These are phyloP conservation scores for Cygnus buccinator DNA, from an alignment of 2,113 vertebrate species.

Conservation along the genomic window DNA sequence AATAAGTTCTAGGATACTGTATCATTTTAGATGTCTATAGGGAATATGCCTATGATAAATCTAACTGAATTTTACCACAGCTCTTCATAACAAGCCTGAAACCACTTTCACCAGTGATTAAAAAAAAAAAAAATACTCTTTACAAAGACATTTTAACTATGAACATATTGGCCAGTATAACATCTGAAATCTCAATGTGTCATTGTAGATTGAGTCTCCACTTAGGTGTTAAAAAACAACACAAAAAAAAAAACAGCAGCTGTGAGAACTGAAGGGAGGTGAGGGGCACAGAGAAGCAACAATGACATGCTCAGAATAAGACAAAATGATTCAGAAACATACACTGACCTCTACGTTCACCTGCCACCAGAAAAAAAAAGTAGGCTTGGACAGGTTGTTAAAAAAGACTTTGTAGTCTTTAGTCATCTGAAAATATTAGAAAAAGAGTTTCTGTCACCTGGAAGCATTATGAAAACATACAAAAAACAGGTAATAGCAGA, in stretches of 20 bases:
- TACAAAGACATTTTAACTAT: neutral
- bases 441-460: neutral
- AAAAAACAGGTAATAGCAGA: neutral
- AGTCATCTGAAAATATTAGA: neutral
- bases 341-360: neutral
- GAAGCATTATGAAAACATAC: neutral
- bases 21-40: neutral
- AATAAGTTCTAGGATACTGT: neutral
- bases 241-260: neutral
- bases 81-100: neutral
- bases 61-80: neutral
- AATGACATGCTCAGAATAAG: neutral
- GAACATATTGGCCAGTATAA: slow-evolving; percentile 20
- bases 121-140: neutral
- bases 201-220: slow-evolving; percentile 28
- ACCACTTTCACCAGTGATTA: neutral
- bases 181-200: slow-evolving; percentile 40
- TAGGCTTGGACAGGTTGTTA: neutral
- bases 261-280: neutral
- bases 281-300: neutral
- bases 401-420: neutral
- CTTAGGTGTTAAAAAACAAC: slow-evolving; percentile 5
- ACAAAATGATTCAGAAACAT: neutral
- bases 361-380: neutral
- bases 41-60: neutral